These are phyloP conservation scores for Distichodus sexfasciatus DNA, from an alignment of 2,797 vertebrate genomes.

Conservation along the genomic window DNA sequence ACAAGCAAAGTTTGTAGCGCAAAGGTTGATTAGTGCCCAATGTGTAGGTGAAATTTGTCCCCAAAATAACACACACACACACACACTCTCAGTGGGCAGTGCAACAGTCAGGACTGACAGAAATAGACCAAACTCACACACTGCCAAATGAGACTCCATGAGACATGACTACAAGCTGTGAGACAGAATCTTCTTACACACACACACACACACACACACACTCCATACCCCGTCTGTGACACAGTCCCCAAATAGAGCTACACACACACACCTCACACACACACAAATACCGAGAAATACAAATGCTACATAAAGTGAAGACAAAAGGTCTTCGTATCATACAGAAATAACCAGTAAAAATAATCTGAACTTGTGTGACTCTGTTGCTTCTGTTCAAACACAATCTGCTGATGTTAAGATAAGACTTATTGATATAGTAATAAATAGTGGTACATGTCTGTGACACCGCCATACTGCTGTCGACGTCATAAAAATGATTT, in stretches of 20 bases:
- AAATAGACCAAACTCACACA: constrained; percentile 46
- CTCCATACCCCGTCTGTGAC: constrained; percentile 42
- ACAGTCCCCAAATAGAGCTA: constrained; percentile 1
- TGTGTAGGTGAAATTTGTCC: too few species aligned
- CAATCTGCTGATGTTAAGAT: too few species aligned
- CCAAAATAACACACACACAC: constrained; percentile 22
- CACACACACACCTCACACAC: constrained; percentile 52
- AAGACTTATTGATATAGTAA: too few species aligned
- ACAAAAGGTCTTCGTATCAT: too few species aligned
- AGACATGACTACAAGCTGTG: constrained; percentile 65
- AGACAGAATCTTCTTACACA: constrained; percentile 62
- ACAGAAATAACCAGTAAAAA: too few species aligned
- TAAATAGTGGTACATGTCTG: too few species aligned
- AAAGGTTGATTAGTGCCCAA: too few species aligned
- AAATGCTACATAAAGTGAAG: constrained; percentile 13
- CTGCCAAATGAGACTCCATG: constrained; percentile 60
- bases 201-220: constrained; percentile 59
- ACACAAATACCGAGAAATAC: constrained; percentile 29
- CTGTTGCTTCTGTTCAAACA: too few species aligned
- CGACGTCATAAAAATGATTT: too few species aligned
- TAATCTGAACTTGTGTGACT: too few species aligned
- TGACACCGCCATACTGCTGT: too few species aligned
- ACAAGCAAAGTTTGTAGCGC: too few species aligned
- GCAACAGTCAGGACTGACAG: constrained; percentile 57
- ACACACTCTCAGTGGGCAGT: constrained; percentile 46